These are phyloP conservation scores for Diadophis punctatus DNA, from an alignment of 2,113 vertebrate genomes.

Conservation along the genomic window DNA sequence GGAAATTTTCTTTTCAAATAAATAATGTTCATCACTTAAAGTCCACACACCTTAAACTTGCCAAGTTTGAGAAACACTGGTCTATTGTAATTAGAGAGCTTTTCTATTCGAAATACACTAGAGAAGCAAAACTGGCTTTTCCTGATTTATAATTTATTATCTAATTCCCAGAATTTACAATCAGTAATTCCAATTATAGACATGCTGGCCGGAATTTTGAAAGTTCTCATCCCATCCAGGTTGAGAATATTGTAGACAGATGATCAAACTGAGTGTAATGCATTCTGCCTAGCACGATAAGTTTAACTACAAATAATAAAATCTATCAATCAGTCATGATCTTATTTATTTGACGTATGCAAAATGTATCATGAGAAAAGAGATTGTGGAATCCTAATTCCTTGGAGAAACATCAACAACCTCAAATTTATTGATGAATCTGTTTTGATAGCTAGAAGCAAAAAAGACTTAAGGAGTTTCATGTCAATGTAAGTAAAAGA, in stretches of 20 bases:
- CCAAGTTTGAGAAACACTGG: not conserved
- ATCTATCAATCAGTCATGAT: not conserved
- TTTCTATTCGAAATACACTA: not conserved
- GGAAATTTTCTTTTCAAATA: not conserved
- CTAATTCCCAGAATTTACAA: not conserved
- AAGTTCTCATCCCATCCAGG: not conserved
- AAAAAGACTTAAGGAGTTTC: not conserved
- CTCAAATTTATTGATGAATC: not conserved
- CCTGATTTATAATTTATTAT: not conserved
- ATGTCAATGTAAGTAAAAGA: not conserved
- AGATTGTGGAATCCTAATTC: not conserved
- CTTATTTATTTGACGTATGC: not conserved
- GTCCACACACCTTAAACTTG: not conserved
- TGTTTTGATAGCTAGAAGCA: not conserved
- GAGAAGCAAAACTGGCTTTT: not conserved
- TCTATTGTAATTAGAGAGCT: not conserved
- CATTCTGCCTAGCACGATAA: not conserved
- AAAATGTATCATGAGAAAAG: not conserved
- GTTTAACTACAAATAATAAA: not conserved
- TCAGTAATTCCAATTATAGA: not conserved
- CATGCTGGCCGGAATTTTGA: not conserved
- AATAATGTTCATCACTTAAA: not conserved
- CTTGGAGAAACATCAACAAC: not conserved
- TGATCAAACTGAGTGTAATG: not conserved
- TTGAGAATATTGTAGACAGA: not conserved